These are phyloP conservation scores for Chloroceryle aenea DNA, from an alignment of 2,113 vertebrate species.

Conservation along the genomic window DNA sequence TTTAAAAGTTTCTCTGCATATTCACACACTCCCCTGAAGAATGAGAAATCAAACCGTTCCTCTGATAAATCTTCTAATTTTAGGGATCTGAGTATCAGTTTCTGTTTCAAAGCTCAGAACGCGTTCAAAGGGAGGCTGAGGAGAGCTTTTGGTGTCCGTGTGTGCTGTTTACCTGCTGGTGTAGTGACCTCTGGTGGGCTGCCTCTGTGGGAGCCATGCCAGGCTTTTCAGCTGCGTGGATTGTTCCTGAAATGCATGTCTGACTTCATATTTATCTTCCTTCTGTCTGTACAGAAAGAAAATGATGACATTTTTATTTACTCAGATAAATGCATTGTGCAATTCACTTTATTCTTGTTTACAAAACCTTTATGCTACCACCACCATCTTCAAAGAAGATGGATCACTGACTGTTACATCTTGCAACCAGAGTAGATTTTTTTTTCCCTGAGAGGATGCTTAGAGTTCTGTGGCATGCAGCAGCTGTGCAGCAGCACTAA, in stretches of 20 bases:
- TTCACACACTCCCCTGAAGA: background rate
- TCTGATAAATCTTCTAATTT: background rate
- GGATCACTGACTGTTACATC: background rate
- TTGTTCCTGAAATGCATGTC: background rate
- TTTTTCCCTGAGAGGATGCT: background rate
- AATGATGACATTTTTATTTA: background rate
- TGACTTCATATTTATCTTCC: background rate
- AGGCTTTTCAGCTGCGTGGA: background rate
- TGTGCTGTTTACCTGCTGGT: background rate
- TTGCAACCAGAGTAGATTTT: background rate
- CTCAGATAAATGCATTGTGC: background rate
- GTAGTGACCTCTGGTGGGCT: background rate
- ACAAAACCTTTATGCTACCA: background rate
- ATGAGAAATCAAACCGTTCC: background rate
- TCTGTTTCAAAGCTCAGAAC: fast-evolving
- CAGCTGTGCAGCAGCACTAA: background rate
- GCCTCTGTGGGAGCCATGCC: background rate
- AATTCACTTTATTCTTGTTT: background rate
- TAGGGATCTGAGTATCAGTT: background rate
- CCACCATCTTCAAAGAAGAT: background rate
- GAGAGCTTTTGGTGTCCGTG: fast-evolving
- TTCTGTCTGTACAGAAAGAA: background rate
- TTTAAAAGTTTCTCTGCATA: background rate
- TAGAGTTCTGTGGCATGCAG: background rate
- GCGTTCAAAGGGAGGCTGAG: background rate